These are phyloP conservation scores for Dolichallabes microphthalmus DNA, from an alignment of 2,113 vertebrate genomes.

Conservation along the genomic window DNA sequence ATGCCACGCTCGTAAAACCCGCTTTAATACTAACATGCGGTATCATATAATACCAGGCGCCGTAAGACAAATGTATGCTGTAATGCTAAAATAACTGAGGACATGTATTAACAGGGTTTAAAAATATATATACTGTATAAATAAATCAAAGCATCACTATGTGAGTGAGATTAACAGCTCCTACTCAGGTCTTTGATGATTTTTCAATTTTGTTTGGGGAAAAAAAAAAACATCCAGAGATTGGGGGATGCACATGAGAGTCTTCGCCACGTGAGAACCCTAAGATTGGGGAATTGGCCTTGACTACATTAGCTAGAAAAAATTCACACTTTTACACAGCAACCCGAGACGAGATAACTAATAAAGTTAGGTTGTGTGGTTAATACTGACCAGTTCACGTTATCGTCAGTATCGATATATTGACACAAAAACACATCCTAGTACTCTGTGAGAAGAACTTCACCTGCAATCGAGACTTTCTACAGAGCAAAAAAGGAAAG, in stretches of 20 bases:
- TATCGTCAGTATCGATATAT: not conserved
- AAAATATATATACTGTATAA: no score
- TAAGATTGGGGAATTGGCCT: no score
- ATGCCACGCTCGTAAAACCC: not conserved
- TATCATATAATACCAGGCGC: not conserved
- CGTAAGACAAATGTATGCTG: not conserved
- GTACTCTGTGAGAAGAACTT: not conserved
- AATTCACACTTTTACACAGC: no score
- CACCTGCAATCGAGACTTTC: slow-evolving; percentile 19
- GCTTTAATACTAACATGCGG: not conserved
- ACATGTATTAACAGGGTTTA: not conserved
- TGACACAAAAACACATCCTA: not conserved
- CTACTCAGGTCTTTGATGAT: not conserved
- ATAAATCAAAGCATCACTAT: not conserved
- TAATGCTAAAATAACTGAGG: not conserved
- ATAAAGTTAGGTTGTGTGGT: not conserved
- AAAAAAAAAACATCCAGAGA: no score
- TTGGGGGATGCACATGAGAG: no score
- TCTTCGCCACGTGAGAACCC: no score
- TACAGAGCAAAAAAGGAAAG: slow-evolving; percentile 19
- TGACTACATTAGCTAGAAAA: no score
- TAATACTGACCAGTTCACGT: not conserved
- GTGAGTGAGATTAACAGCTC: not conserved
- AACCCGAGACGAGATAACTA: not conserved
- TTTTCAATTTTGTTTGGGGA: no score